Evolutionary conservation across 1,140 invertebrate genomes (phyloP).

Genomic region (Sipha flava): DNA sequence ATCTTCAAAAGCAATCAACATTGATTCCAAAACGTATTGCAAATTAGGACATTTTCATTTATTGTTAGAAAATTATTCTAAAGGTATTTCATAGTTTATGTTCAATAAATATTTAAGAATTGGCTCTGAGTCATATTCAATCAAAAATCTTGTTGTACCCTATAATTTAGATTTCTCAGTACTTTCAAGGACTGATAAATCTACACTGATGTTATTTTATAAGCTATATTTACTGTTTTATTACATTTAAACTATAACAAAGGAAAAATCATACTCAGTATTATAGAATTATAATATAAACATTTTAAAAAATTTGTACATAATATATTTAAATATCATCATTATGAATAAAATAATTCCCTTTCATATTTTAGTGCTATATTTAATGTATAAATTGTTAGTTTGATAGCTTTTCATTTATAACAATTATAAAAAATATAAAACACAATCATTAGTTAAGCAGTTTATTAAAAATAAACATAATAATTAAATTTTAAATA

Average conservation of each 20-base stretch:
- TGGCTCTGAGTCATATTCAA: background rate
- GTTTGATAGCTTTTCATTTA: too few species aligned
- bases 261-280: background rate
- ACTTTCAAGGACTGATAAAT: background rate
- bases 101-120: background rate
- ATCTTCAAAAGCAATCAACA: slow-evolving; percentile 56
- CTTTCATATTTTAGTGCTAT: too few species aligned
- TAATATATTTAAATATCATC: too few species aligned
- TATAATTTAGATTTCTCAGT: background rate
- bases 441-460: too few species aligned
- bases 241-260: background rate
- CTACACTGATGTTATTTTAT: background rate
- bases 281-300: background rate
- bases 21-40: slow-evolving; percentile 84
- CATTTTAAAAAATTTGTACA: background rate
- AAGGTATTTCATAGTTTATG: slow-evolving; percentile 54
- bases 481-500: too few species aligned
- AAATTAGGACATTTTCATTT: slow-evolving; percentile 91
- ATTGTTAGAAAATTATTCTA: slow-evolving; percentile 77
- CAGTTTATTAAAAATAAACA: too few species aligned
- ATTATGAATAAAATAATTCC: too few species aligned
- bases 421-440: too few species aligned
- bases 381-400: too few species aligned
- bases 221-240: background rate
- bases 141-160: background rate